phyloP scores from a whole-genome alignment of 2,888 invertebrate genomes.

The Oxyteleia sp. region DNA sequence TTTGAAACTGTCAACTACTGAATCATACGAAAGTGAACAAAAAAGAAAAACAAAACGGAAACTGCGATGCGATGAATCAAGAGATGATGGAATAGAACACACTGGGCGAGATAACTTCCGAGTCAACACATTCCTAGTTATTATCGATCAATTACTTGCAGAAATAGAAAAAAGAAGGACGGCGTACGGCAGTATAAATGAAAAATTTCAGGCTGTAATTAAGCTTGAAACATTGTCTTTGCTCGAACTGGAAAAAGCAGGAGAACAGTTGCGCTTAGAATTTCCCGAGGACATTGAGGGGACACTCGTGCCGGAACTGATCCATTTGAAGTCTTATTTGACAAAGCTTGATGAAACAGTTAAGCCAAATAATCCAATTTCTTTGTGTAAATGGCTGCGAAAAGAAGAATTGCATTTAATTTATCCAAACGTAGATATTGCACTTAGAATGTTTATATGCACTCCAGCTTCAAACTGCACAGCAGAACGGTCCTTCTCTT shows the following conservation, averaged over 20 bases:
- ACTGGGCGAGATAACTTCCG: conserved; percentile 26
- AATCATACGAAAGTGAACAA: conserved; percentile 8
- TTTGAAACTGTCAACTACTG: background rate
- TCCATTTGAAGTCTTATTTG: conserved; percentile 58
- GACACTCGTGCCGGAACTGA: conserved; percentile 27
- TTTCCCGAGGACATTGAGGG: conserved; percentile 39
- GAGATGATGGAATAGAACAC: conserved; percentile 14
- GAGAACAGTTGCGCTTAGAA: background rate
- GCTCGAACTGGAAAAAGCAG: conserved; percentile 6
- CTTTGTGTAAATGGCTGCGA: conserved; percentile 32
- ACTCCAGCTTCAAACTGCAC: conserved; percentile 39
- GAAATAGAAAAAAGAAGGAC: conserved; percentile 14
- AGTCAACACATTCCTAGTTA: conserved; percentile 2
- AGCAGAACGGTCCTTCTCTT: conserved; percentile 43
- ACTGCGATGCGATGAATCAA: conserved; percentile 13
- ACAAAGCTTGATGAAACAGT: conserved; percentile 23
- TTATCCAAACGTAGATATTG: conserved; percentile 40
- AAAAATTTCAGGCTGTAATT: conserved; percentile 19
- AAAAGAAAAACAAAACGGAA: conserved; percentile 24
- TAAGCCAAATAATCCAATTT: conserved; percentile 39
- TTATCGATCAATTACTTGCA: background rate
- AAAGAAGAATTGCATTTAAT: conserved; percentile 21
- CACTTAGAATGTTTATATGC: conserved; percentile 34
- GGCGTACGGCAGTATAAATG: conserved; percentile 5
- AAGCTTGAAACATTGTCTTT: conserved; percentile 1